phyloP scores from a whole-genome alignment of 2,797 vertebrate species.

The Oreochromis grahami region DNA sequence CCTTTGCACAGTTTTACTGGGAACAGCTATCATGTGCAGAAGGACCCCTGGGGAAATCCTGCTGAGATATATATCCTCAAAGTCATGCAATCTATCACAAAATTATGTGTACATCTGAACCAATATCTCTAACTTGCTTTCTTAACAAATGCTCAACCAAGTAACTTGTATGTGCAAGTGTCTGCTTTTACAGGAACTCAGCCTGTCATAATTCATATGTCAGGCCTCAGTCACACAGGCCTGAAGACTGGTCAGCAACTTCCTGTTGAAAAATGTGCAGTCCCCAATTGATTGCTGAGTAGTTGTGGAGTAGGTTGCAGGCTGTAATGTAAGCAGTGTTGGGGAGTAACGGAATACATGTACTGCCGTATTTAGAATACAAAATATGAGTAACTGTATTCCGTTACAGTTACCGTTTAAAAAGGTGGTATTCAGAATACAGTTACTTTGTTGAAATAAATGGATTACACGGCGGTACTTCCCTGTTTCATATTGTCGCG shows the following conservation, averaged over 20 bases:
- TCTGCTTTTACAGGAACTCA: neutral
- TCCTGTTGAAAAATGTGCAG: neutral
- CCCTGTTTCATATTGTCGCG: too few relatives aligned
- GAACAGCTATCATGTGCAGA: conserved; percentile 13
- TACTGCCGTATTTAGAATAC: too few relatives aligned
- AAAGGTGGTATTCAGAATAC: too few relatives aligned
- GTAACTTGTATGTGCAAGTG: neutral
- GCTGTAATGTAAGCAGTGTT: neutral
- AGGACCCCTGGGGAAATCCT: neutral
- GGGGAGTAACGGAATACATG: too few relatives aligned
- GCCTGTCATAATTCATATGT: neutral
- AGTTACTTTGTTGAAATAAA: too few relatives aligned
- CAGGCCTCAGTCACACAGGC: neutral
- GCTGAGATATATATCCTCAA: conserved; percentile 25
- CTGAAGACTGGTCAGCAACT: neutral
- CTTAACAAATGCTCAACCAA: neutral
- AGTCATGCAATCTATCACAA: conserved; percentile 6
- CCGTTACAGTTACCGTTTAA: too few relatives aligned
- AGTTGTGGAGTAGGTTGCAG: neutral
- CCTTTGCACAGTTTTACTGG: conserved; percentile 53
- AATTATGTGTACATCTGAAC: neutral
- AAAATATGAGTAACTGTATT: too few relatives aligned
- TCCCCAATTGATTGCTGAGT: neutral
- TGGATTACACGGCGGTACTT: too few relatives aligned
- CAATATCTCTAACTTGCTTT: neutral